phyloP scores from a whole-genome alignment of 1,140 invertebrate genomes.

The Leptoteleia sp. region DNA sequence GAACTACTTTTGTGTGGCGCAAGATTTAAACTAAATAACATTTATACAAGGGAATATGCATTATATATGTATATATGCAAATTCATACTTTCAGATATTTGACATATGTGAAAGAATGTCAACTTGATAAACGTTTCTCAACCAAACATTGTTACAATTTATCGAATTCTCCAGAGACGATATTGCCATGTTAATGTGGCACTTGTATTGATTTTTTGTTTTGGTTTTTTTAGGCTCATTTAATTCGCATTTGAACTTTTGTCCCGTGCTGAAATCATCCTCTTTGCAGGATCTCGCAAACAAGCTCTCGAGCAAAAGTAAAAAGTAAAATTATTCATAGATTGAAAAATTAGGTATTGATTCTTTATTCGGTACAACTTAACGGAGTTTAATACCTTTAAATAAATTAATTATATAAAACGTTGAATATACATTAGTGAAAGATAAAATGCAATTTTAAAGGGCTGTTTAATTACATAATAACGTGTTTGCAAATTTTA shows the following conservation, averaged over 20 bases:
- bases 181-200: background rate
- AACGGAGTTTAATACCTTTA: no score
- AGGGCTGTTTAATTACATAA: no score
- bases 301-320: background rate
- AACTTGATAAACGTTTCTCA: background rate
- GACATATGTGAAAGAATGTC: background rate
- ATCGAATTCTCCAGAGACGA: background rate
- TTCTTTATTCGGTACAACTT: no score
- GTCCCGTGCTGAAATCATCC: background rate
- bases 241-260: no score
- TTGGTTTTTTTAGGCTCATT: no score
- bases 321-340: background rate
- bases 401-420: no score
- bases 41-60: no score
- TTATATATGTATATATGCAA: no score
- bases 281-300: background rate
- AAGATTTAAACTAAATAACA: background rate
- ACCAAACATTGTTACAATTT: background rate
- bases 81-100: background rate
- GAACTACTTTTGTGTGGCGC: no score
- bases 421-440: no score
- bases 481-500: no score
- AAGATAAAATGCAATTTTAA: no score
- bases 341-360: background rate
- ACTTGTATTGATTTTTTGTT: background rate